Evolutionary conservation across 2,113 vertebrate genomes (phyloP), one percentile per base, ranked within the genome.

Genomic region (Globicephala melas): DNA sequence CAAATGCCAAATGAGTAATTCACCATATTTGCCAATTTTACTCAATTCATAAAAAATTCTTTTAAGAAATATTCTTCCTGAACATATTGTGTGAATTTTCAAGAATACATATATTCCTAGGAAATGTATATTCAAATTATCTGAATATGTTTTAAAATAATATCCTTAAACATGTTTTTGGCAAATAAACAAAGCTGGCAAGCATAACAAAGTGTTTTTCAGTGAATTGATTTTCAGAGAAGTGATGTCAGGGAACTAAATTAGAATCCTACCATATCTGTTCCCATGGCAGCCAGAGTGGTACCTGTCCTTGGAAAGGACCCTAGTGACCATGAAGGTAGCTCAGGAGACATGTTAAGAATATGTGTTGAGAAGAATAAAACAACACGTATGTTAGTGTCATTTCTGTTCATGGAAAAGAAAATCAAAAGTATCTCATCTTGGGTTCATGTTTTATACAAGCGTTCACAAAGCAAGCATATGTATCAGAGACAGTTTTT

Each of bases 61-160:
- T 97, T 96, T 65, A 92, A 84, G 33, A 38, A 88, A 80, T 53
- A 76, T 28, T 89, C 7, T 92, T 97, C 7, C 20, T 80, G 70
- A 88, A 93, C 20, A 50, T 70, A n/a, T 71, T 89, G 47, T 68
- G 65, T 67, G 17, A 87, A 55, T 68, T 88, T 70, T 89, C 3
- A 94, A 26, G 31, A 90, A 63, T 73, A 70, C 20, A 31, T 21
- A 12, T 41, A 65, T 55, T 44, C 28, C 31, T 60, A 82, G 94
- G 84, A 93, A 70, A 94, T 33, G 31, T 85, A 63, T 70, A 28
- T 6, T 94, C 23, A 93, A 89, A 68, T 80, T 86, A 13, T 76
- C 31, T 50, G 31, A 71, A 55, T 62, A 38, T 90, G 71, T 80
- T 94, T 94, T 67, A 47, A 91, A 91, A 80, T 70, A 71, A 53